phyloP scores from a whole-genome alignment of 2,797 vertebrate genomes.

The Sparidentex hasta region DNA sequence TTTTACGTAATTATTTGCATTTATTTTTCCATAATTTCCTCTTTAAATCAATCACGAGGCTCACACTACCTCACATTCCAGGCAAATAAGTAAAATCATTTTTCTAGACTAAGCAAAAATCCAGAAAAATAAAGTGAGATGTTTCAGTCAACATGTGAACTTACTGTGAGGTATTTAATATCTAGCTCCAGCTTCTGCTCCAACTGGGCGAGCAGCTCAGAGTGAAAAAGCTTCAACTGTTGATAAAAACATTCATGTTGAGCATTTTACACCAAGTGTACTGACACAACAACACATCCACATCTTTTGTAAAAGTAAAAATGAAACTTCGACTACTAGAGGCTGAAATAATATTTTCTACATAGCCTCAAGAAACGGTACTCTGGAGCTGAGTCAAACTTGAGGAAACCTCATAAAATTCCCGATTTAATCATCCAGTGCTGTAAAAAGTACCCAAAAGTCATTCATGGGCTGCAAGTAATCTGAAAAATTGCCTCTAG shows the following conservation, averaged over 20 bases:
- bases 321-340: not conserved
- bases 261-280: not conserved
- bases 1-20: not conserved
- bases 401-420: not conserved
- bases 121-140: not conserved
- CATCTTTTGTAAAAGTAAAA: not conserved
- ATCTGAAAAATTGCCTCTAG: no score
- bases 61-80: not conserved
- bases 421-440: not conserved
- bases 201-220: slow-evolving; percentile 89
- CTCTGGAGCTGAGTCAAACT: no score
- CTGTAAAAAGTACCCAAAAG: no score
- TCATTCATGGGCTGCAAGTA: no score
- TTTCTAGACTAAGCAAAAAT: not conserved
- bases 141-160: slow-evolving; percentile 36
- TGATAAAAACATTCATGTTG: slow-evolving; percentile 21
- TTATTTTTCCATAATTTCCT: not conserved
- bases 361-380: not conserved
- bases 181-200: slow-evolving; percentile 91
- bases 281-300: not conserved
- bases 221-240: slow-evolving; percentile 90
- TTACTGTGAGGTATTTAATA: slow-evolving; percentile 90
- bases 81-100: no score
- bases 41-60: no score
- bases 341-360: not conserved